A percentile compares a stretch with the other conserved stretches of the same genome.
phyloP scores from a whole-genome alignment of 2,797 vertebrate species.

The Onychomys leucogaster region DNA sequence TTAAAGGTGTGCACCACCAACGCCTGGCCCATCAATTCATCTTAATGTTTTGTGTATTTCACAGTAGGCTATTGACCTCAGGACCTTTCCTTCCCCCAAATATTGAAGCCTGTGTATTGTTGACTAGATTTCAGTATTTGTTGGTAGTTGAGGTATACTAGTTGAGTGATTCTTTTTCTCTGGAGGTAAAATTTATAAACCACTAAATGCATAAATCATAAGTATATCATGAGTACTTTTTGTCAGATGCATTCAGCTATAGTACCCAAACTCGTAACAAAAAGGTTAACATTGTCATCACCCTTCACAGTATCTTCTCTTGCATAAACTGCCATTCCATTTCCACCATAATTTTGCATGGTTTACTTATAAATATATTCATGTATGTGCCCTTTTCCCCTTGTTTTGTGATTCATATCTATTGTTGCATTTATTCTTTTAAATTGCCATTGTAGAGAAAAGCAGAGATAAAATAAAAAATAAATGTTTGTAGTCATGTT shows the following conservation, averaged over 20 bases:
- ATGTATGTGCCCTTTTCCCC: not conserved
- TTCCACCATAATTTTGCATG: not conserved
- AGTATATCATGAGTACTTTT: not conserved
- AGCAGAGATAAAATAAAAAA: not conserved
- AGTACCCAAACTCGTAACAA: not conserved
- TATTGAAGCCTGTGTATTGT: conserved; percentile 9
- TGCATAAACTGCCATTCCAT: not conserved
- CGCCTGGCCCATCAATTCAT: too few relatives aligned
- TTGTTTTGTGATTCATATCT: not conserved
- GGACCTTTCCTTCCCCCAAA: not conserved
- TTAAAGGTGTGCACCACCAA: too few relatives aligned
- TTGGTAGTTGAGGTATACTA: conserved; percentile 24
- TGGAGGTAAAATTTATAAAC: not conserved
- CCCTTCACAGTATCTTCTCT: not conserved
- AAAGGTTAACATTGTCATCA: not conserved
- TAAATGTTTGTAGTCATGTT: not conserved
- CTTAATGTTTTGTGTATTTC: conserved; percentile 27
- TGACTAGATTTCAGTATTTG: conserved; percentile 54
- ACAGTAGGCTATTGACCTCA: not conserved
- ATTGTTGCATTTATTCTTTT: not conserved
- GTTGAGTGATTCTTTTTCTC: conserved; percentile 3
- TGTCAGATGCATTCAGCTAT: not conserved
- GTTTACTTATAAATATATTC: not conserved
- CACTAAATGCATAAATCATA: not conserved
- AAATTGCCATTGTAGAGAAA: not conserved